Base-by-base conservation (phyloP, 2,113 vertebrate species). In the Paralichthys olivaceus region DNA sequence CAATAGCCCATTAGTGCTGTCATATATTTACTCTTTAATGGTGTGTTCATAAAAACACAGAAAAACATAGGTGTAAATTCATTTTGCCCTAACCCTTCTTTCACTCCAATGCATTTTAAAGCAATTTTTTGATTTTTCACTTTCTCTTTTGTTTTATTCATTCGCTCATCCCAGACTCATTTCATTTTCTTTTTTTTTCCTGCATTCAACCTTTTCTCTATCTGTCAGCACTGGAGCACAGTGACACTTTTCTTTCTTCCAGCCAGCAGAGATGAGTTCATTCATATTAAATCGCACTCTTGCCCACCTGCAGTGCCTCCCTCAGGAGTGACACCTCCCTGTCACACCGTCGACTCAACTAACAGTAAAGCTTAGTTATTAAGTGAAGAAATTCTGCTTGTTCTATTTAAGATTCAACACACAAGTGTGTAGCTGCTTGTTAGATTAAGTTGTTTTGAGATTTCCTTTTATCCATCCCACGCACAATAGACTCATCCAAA, bases 11-110 rank as follows among this genome's bases (percentile, higher is more conserved):
- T 91, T 91, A 87, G 75, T 40, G 73, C 67, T 88, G 86, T 89
- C 81, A 89, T 83, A 88, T 90, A 90, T 92, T 93, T 90, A 90
- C 77, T 80, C 71, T 90, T 90, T 88, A 88, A 87, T 89, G 87
- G 68, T 8, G 28, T 80, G 62, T 87, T 89, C 77, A 85, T 85
- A 81, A 87, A 90, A 89, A 85, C 63, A 80, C 29, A 61, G 28
- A n/a, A 34, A 34, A 60, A 34, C 63, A 78, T 49, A 43, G 34
- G 20, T 14, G 5, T 56, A 56, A 64, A 87, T 87, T 73, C 2
- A 82, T 60, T 80, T 69, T 75, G 63, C 56, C 59, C 59, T 71
- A 55, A 40, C 9, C 55, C 37, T 64, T 66, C 62, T 51, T 43
- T 83, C 28, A 54, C 67, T 63, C 47, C 57, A 47, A 57, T 63